A percentile compares a stretch with the other conserved stretches of the same genome.
Conservation (phyloP, 2,113 vertebrate genomes). For the Syngnathoides biaculeatus region DNA sequence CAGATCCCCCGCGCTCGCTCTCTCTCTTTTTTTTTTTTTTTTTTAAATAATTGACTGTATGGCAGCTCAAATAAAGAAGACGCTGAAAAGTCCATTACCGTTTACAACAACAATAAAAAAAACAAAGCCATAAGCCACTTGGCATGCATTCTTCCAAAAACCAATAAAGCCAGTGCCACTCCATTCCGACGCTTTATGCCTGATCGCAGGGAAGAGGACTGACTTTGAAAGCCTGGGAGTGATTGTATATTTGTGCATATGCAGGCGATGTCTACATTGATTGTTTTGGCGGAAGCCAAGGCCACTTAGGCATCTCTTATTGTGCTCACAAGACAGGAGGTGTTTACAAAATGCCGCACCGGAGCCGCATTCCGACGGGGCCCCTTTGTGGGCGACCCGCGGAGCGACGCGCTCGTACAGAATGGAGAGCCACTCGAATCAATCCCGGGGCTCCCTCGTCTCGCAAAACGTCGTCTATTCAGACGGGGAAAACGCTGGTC, state of each 20-base stretch:
- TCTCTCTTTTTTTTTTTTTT: neutral
- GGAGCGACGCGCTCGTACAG: slow-evolving; percentile 29
- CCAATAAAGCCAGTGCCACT: slow-evolving; percentile 11
- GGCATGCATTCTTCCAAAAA: slow-evolving; percentile 14
- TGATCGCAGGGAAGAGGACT: slow-evolving; percentile 3
- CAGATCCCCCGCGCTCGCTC: neutral
- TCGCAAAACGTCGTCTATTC: slow-evolving; percentile 37
- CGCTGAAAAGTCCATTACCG: slow-evolving; percentile 23
- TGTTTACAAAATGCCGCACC: slow-evolving; percentile 34
- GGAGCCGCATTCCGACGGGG: slow-evolving; percentile 41
- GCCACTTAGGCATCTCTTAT: slow-evolving; percentile 36
- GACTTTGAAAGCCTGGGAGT: slow-evolving; percentile 1
- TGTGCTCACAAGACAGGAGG: slow-evolving; percentile 38
- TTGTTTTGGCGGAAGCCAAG: slow-evolving; percentile 38
- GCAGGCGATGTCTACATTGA: slow-evolving; percentile 9
- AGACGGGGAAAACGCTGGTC: slow-evolving; percentile 29
- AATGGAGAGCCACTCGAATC: slow-evolving; percentile 45
- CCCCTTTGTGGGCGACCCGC: slow-evolving; percentile 40
- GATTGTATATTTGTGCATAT: slow-evolving; percentile 15
- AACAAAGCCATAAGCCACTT: slow-evolving; percentile 10
- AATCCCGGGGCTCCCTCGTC: slow-evolving; percentile 30
- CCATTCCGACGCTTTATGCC: slow-evolving; percentile 15
- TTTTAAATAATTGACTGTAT: slow-evolving; percentile 25
- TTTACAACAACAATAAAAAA: slow-evolving; percentile 21
- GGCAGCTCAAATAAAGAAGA: slow-evolving; percentile 11